These are phyloP conservation scores for Selene dorsalis DNA, from an alignment of 2,797 vertebrate genomes.

Conservation along the genomic window DNA sequence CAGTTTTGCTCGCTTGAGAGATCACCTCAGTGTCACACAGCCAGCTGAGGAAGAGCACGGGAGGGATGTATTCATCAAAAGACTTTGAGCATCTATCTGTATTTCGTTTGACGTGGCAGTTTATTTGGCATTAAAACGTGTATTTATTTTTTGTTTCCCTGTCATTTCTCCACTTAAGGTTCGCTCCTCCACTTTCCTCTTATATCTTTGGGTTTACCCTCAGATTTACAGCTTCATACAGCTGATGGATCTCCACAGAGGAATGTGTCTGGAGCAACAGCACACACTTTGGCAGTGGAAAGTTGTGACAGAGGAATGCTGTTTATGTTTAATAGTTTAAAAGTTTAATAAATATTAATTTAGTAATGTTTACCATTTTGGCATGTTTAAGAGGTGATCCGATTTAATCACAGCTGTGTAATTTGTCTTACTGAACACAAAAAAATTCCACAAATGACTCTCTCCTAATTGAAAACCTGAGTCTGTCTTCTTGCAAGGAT, in stretches of 20 bases:
- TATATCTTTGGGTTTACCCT: conserved; percentile 25
- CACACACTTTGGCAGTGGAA: conserved; percentile 58
- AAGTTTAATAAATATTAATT: conserved; percentile 74
- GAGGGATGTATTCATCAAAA: conserved; percentile 9
- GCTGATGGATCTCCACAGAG: conserved; percentile 34
- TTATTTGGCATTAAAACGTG: conserved; percentile 30
- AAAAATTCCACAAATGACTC: conserved; percentile 54
- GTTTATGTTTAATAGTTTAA: conserved; percentile 73
- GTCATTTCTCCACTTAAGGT: not conserved
- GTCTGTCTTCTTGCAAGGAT: conserved; percentile 64
- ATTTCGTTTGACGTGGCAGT: conserved; percentile 7
- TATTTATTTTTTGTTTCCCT: conserved; percentile 17
- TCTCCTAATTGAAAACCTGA: conserved; percentile 63
- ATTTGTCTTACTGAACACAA: conserved; percentile 50
- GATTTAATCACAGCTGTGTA: conserved; percentile 49
- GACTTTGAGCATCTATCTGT: not conserved
- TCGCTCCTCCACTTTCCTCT: not conserved
- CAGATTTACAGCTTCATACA: conserved; percentile 36
- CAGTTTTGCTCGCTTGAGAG: not conserved
- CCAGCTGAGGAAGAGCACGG: not conserved
- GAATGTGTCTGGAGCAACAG: conserved; percentile 54
- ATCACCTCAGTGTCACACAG: not conserved
- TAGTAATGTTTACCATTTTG: conserved; percentile 65
- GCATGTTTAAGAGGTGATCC: conserved; percentile 28
- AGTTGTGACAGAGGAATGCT: conserved; percentile 62